Evolutionary conservation across 2,888 invertebrate genomes (phyloP).

Genomic region (Xestia rhomboidea): DNA sequence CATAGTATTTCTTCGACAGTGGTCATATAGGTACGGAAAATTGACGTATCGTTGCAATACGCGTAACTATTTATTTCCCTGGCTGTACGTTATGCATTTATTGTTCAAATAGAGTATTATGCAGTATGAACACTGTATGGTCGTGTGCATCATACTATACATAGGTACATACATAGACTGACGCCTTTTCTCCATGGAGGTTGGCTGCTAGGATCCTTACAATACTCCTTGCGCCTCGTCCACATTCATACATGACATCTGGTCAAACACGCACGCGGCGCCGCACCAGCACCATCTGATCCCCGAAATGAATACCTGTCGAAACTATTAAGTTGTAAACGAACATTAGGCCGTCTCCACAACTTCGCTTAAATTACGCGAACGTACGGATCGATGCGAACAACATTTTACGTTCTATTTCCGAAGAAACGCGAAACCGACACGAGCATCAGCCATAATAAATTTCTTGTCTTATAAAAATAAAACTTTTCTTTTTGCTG

Average conservation of each 20-base stretch:
- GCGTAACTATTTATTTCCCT: background rate
- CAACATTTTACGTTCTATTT: conserved; percentile 86
- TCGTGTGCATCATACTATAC: background rate
- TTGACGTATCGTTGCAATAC: background rate
- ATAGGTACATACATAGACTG: background rate
- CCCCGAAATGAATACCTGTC: background rate
- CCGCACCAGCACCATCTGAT: background rate
- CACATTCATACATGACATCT: too few relatives aligned
- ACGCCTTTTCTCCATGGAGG: background rate
- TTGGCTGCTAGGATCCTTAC: background rate
- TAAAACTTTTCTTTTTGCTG: conserved; percentile 90
- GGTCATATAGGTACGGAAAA: background rate
- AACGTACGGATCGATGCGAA: conserved; percentile 77
- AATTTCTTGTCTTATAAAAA: conserved; percentile 91
- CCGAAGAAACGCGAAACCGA: conserved; percentile 88
- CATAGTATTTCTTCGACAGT: background rate
- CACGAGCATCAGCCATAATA: conserved; percentile 89
- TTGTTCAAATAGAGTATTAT: background rate
- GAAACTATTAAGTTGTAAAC: conserved; percentile 38
- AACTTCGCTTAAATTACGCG: conserved; percentile 62
- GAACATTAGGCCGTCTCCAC: conserved; percentile 54
- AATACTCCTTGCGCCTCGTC: background rate
- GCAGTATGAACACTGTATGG: too few relatives aligned
- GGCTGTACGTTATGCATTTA: background rate
- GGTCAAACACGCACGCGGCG: background rate